Evolutionary conservation across 35 echinoderm and acorn worm genomes (phyloP), one percentile per base, ranked within the genome.

Genomic region (Lytechinus pictus): DNA sequence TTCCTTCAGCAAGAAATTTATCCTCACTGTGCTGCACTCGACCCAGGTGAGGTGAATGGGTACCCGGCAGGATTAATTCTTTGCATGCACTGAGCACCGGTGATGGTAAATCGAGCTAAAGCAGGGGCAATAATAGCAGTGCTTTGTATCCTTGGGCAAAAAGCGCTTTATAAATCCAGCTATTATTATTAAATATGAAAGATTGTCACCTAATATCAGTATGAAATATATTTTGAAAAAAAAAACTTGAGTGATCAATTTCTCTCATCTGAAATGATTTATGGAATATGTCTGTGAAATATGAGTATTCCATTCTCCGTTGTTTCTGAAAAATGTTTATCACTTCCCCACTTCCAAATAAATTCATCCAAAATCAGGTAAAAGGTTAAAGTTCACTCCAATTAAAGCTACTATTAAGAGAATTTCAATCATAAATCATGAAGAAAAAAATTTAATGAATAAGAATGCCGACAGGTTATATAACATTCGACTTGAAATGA

Each of bases 331-430:
- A 44, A 24, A 19, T 79, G 19, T 79, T 79, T 79, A n/a, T 3
- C 19, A 16, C 4, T 79, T 27, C 66, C 66, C 8, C 24, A 24
- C 66, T 79, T 5, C n/a, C 19, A n/a, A 79, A 79, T 24, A 79
- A 8, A 5, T 5, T 79, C 66, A 79, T 79, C 66, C 66, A 19
- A n/a, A 79, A 79, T 79, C n/a, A 24, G 66, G 66, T 79, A 24
- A 79, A 79, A 79, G 66, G n/a, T 79, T 79, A 79, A 79, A 79
- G 66, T 79, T 79, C 66, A 79, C n/a, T 79, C 19, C 66, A 79
- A n/a, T 79, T 79, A n/a, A 79, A 79, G 66, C n/a, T 24, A 4
- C 2, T 79, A 24, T 16, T 24, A 5, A 79, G 21, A 79, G 3
- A 7, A 79, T 24, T 79, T 79, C n/a, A 44, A 44, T 1, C 33